Evolutionary conservation across 2,888 invertebrate genomes (phyloP), one percentile per base, ranked within the genome.

Genomic region (Drosophila stalkeri): DNA sequence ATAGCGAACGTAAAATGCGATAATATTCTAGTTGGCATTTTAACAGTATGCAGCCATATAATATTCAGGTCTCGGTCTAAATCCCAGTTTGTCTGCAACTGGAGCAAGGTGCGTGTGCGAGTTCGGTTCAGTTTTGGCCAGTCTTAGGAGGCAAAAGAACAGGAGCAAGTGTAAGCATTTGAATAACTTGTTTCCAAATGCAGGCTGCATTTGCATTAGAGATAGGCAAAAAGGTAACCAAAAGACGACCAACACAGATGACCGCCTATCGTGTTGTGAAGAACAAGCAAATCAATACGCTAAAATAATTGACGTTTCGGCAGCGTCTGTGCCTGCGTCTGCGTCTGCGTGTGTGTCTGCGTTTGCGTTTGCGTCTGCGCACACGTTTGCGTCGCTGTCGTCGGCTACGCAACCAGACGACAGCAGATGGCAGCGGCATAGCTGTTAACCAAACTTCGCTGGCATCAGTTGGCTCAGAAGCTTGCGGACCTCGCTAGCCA

Each of bases 381-480:
- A 47, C 49, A 35, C 52, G 71, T 77, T 47, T 43, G 73, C 37
- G 37, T 7, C 37, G 37, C 39, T 8, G 66, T 35, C 44, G 55
- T 18, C 14, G 55, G 27, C 73, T 16, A 46, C 60, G 37, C 35
- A 37, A 23, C 16, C 33, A 49, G 57, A 39, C 68, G 64, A 39
- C 68, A 60, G 37, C 39, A 16, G 35, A 39, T 47, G 75, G 56
- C 72, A 46, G 35, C 55, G 54, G 43, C 80, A 64, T 44, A 91
- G 89, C 80, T 87, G 90, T 91, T 90, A 86, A 91, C 90, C 86
- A 88, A 89, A 83, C 81, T 72, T 65, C 63, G 67, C 59, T 63
- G 66, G 59, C 77, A 75, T 75, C 81, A 74, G 62, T 82, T 76
- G 82, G 77, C 80, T 85, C 91, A 90, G 90, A 90, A 86, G 88